Conservation (phyloP, 1,140 invertebrate species). For the Hormaphis cornu region DNA sequence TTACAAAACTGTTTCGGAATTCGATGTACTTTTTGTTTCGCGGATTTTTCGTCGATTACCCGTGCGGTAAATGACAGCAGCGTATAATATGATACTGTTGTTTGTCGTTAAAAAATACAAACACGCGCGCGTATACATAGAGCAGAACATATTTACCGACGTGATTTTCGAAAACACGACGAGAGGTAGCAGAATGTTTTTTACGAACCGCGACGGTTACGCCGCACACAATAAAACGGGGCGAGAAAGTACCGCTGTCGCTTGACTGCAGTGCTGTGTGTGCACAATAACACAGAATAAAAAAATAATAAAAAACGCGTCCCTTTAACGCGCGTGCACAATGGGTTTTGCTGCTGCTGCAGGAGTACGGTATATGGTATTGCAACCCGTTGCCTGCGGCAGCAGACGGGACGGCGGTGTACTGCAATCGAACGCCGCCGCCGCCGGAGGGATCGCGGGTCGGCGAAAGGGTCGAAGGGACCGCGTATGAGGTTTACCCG, state of each 20-base stretch:
- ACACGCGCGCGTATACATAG: too few relatives aligned
- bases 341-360: neutral
- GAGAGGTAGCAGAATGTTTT: conserved; percentile 16
- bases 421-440: conserved; percentile 13
- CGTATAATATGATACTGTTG: too few relatives aligned
- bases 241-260: conserved; percentile 12
- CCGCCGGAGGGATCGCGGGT: conserved; percentile 14
- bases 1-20: too few relatives aligned
- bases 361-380: too few relatives aligned
- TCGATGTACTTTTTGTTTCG: too few relatives aligned
- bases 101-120: too few relatives aligned
- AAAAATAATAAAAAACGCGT: too few relatives aligned
- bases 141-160: too few relatives aligned
- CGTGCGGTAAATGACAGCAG: too few relatives aligned
- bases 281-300: conserved; percentile 25
- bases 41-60: too few relatives aligned
- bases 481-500: conserved; percentile 32
- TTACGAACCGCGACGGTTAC: too few relatives aligned
- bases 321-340: conserved; percentile 13
- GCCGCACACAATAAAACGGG: neutral
- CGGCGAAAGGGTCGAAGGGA: conserved; percentile 16
- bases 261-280: neutral
- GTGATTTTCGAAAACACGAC: neutral
- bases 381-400: conserved; percentile 9
- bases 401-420: neutral